phyloP scores from a whole-genome alignment of 2,797 vertebrate species.

The Poeciliopsis paucimaculata region DNA sequence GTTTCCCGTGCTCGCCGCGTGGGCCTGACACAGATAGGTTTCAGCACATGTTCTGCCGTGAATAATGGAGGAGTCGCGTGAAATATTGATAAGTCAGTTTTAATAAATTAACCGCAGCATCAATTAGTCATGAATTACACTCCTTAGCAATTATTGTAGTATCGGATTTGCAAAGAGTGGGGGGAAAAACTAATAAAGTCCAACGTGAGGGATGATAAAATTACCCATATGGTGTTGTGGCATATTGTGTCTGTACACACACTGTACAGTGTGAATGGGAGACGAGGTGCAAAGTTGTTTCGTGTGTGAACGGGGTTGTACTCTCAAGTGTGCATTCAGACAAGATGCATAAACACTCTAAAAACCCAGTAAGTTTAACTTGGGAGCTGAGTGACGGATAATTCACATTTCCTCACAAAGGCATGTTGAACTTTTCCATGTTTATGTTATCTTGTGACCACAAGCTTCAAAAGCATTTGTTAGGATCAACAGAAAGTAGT shows the following conservation, averaged over 20 bases:
- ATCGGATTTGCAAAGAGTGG: conserved; percentile 45
- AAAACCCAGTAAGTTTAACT: background rate
- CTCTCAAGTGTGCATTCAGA: conserved; percentile 45
- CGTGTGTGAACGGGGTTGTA: conserved; percentile 16
- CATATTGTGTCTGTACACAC: conserved; percentile 31
- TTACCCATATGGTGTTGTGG: conserved; percentile 37
- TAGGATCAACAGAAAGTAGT: background rate
- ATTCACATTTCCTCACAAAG: background rate
- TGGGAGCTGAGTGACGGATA: background rate
- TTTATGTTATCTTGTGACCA: background rate
- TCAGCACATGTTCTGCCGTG: conserved; percentile 69
- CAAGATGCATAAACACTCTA: conserved; percentile 65
- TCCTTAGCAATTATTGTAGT: conserved; percentile 71
- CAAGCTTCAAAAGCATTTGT: background rate
- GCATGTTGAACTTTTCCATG: background rate
- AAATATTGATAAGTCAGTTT: conserved; percentile 79
- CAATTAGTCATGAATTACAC: conserved; percentile 75
- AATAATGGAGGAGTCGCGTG: conserved; percentile 74
- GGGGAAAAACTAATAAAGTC: background rate
- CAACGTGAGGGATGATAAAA: conserved; percentile 56
- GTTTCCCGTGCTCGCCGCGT: conserved; percentile 38
- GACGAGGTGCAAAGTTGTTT: conserved; percentile 33
- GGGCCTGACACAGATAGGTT: conserved; percentile 76
- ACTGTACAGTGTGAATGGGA: conserved; percentile 19
- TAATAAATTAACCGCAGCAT: conserved; percentile 77